Evolutionary conservation across 2,113 vertebrate species (phyloP).

Genomic region (Lamprotornis superbus): DNA sequence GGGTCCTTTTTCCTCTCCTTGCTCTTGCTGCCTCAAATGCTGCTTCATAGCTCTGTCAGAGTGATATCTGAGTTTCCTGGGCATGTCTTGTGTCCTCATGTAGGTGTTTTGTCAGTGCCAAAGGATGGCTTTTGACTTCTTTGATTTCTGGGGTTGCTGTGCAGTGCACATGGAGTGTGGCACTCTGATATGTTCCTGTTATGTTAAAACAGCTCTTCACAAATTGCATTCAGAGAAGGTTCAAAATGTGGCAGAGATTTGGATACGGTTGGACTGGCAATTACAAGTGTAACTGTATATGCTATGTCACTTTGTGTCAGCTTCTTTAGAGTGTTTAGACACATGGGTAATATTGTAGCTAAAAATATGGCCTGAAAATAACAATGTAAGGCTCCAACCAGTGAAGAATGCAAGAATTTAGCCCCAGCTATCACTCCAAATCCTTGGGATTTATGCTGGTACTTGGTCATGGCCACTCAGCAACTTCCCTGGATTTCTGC

Average conservation of each 20-base stretch:
- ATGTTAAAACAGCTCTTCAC: not conserved
- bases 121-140: not conserved
- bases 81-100: not conserved
- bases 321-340: not conserved
- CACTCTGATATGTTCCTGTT: not conserved
- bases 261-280: not conserved
- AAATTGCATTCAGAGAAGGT: not conserved
- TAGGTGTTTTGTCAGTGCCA: not conserved
- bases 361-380: not conserved
- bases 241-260: not conserved
- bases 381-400: not conserved
- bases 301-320: not conserved
- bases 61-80: not conserved
- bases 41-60: not conserved
- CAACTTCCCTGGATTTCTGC: slow-evolving; percentile 1
- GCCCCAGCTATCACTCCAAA: not conserved
- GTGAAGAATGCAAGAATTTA: not conserved
- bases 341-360: not conserved
- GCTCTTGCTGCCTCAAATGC: not conserved
- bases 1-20: not conserved
- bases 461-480: not conserved
- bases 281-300: not conserved
- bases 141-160: not conserved
- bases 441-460: not conserved
- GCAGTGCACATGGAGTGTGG: not conserved